Evolutionary conservation across 2,888 invertebrate genomes (phyloP), one percentile per base, ranked within the genome.

Genomic region (Agriotes lineatus): DNA sequence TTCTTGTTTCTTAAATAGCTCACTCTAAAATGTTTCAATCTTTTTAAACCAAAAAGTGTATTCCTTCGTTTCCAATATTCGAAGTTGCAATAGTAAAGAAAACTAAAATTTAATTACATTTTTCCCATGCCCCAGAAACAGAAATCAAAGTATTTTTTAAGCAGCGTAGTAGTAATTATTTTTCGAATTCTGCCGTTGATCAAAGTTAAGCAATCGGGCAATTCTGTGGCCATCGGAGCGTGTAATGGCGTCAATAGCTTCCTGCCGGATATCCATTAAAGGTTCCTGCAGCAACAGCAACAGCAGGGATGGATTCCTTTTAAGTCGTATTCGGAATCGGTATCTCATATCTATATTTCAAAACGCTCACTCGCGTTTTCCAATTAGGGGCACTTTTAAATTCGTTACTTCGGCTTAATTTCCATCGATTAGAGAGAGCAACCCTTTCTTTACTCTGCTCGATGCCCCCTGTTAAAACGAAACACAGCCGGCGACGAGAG

Each of bases 261-360:
- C 69, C 74, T 67, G 67, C 76, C 74, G 73, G 76, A 76, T 75
- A 76, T 76, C 77, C 77, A 78, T 78, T 78, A 77, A 76, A 72
- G 75, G 75, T 76, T 74, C 71, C 75, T 69, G 69, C 72, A 72
- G 72, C 70, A 72, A 67, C 72, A 67, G 60, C 69, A 71, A 67
- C 64, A 66, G 50, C 42, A 45, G 64, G 56, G 56, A 37, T 52
- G 56, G 50, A 22, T 63, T 50, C 68, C 58, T 20, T 37, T 39
- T 72, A 71, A 74, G 19, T 20, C 12, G 48, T 48, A 19, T 48
- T 48, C 12, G 22, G 22, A 22, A 48, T 45, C 20, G 16, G 1
- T 7, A 19, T 19, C 20, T 45, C 20, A 19, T 48, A 48, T 22
- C 48, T 25, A 16, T 42, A 42, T 42, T 16, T 16, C 14, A 42